Conservation (phyloP, 1,140 invertebrate genomes). For the Holcopasites calliopsidis region DNA sequence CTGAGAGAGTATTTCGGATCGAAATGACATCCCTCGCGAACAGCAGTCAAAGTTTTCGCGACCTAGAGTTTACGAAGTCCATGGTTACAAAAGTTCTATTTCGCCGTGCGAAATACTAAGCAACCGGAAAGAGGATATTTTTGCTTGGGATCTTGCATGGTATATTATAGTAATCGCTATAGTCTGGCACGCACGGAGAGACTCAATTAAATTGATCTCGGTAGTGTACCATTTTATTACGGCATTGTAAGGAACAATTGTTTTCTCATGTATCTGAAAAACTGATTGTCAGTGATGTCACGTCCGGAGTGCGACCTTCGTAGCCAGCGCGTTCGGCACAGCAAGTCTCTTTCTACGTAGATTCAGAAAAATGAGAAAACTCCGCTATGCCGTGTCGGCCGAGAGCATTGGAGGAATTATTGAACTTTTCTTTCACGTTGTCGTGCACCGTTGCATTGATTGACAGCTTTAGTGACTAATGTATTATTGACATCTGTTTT, state of each 20-base stretch:
- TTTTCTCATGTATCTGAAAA: slow-evolving; percentile 61
- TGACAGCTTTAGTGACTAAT: no score
- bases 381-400: background rate
- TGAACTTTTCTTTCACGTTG: background rate
- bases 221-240: slow-evolving; percentile 42
- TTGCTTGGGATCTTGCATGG: background rate
- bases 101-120: background rate
- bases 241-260: slow-evolving; percentile 53
- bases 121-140: background rate
- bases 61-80: no score
- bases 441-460: background rate
- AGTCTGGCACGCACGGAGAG: background rate
- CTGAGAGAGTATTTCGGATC: background rate
- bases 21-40: no score
- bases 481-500: no score
- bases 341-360: slow-evolving; percentile 37
- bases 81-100: no score
- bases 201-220: slow-evolving; percentile 45
- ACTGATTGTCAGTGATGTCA: slow-evolving; percentile 58
- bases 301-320: slow-evolving; percentile 58
- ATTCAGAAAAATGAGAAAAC: slow-evolving; percentile 40
- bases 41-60: no score
- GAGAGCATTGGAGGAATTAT: no score
- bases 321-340: slow-evolving; percentile 39
- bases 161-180: background rate